Evolutionary conservation across 2,113 vertebrate species (phyloP).

Genomic region (Hiodon tergisus): DNA sequence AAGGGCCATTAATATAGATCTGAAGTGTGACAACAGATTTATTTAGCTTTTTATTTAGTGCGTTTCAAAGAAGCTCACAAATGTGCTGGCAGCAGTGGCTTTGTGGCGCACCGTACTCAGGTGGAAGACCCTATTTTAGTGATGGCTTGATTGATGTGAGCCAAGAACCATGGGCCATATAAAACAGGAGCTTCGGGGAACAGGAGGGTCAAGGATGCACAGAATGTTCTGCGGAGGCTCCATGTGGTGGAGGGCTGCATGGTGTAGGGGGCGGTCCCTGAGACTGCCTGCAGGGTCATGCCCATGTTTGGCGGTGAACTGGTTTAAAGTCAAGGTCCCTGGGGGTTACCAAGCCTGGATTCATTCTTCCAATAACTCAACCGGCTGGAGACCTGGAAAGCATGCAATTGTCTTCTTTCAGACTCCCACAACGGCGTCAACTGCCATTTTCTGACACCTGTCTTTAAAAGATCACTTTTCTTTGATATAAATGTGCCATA

Average conservation of each 20-base stretch:
- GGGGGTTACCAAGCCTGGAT: not conserved
- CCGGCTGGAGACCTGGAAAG: conserved; percentile 7
- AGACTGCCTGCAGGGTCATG: conserved; percentile 2
- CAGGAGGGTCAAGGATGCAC: not conserved
- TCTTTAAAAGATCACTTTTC: no score
- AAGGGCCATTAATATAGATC: conserved; percentile 15
- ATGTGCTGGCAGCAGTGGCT: conserved; percentile 23
- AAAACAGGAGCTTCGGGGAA: not conserved
- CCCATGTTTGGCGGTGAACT: conserved; percentile 34
- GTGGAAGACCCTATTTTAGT: conserved; percentile 23
- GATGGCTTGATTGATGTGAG: conserved; percentile 1
- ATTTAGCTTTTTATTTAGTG: conserved; percentile 15
- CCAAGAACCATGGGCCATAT: not conserved
- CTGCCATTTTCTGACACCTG: not conserved
- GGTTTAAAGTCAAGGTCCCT: conserved; percentile 29
- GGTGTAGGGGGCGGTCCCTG: not conserved
- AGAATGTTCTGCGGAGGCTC: conserved; percentile 6
- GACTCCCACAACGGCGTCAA: conserved; percentile 6
- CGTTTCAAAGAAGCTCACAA: conserved; percentile 26
- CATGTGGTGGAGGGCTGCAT: not conserved
- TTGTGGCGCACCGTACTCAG: conserved; percentile 3
- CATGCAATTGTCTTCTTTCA: conserved; percentile 26
- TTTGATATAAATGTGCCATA: no score
- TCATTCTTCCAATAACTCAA: conserved; percentile 28
- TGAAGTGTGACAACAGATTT: conserved; percentile 4